Conservation (phyloP, 2,888 invertebrate species). For the Sphaerophoria taeniata region DNA sequence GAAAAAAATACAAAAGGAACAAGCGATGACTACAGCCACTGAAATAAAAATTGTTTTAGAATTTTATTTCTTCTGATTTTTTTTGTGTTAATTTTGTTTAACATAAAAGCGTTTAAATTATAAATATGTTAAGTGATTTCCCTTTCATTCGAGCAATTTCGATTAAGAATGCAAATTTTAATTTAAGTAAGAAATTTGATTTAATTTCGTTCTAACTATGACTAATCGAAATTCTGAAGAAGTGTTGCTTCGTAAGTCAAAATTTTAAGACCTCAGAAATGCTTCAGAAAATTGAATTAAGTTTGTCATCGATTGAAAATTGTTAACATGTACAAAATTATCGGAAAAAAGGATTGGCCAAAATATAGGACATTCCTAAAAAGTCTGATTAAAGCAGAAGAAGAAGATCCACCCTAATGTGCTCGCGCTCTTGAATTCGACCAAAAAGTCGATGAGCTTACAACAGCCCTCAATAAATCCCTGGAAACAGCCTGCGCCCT, state of each 20-base stretch:
- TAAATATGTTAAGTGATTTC: constrained; percentile 56
- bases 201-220: not conserved
- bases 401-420: too few relatives aligned
- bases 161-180: constrained; percentile 58
- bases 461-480: too few relatives aligned
- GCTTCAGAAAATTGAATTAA: not conserved
- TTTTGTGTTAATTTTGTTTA: not conserved
- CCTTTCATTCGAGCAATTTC: constrained; percentile 56
- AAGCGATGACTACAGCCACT: constrained; percentile 50
- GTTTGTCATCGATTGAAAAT: not conserved
- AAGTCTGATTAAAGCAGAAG: too few relatives aligned
- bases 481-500: too few relatives aligned
- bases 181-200: not conserved
- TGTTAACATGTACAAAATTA: too few relatives aligned
- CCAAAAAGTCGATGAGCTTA: too few relatives aligned
- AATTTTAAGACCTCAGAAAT: not conserved
- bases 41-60: constrained; percentile 56
- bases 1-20: constrained; percentile 24
- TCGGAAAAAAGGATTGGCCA: too few relatives aligned
- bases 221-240: not conserved
- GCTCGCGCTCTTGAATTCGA: too few relatives aligned
- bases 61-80: constrained; percentile 19
- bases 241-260: not conserved
- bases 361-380: too few relatives aligned
- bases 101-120: constrained; percentile 38